Evolutionary conservation across 2,113 vertebrate genomes (phyloP), one percentile per base, ranked within the genome.

Genomic region (Marcusenius ussheri): DNA sequence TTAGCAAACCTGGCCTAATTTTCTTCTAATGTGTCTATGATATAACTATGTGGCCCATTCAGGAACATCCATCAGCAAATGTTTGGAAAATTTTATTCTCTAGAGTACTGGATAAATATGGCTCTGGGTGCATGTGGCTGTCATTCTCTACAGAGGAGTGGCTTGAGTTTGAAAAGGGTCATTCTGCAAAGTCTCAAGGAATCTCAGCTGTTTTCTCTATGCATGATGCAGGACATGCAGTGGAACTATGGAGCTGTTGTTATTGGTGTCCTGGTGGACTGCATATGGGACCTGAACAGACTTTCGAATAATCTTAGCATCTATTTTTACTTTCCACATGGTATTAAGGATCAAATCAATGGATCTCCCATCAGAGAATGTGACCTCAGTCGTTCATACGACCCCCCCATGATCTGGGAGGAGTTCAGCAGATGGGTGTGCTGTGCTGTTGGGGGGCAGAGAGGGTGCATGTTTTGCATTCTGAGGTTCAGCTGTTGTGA

Each of bases 91-190:
- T 66, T 50, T 66, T 70, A 2, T 70, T 83, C 83, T 35, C 50
- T 39, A 1, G 53, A 49, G 51, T 62, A 17, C 42, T 47, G 83
- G 51, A 74, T 87, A 70, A 45, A 56, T 88, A 91, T 62, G 90
- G 47, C 77, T 92, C 90, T 47, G 87, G 46, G 7, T 8, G 53
- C 74, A 89, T 49, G 35, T 21, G 47, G 50, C 80, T 89, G 84
- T 91, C 39, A 66, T 92, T 92, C 94, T 88, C 93, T 91, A 92
- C 91, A 91, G 90, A 89, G 93, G 93, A 93, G 92, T 90, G 93
- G 21, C 92, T 92, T 19, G 85, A 83, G 91, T 93, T 94, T 93
- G 92, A 91, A 93, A 93, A 94, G 93, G 89, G 91, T 93, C 87
- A 92, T 94, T 93, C 93, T 66, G 31, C 47, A 83, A 9, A 70